Evolutionary conservation across 2,113 vertebrate species (phyloP).

Genomic region (Rissa tridactyla): DNA sequence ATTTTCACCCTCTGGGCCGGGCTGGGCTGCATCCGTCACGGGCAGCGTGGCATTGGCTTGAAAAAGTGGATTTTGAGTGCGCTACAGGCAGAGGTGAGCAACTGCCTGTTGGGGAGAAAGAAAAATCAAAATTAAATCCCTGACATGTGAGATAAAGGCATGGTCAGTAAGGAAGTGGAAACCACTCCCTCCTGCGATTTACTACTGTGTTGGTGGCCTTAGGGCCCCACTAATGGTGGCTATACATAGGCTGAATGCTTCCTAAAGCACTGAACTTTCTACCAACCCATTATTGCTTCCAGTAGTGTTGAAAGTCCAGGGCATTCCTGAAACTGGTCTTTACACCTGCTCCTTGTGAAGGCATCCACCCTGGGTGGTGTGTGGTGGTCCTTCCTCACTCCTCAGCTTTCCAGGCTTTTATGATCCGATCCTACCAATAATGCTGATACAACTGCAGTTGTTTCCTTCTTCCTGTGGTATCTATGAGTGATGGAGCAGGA

Average conservation of each 20-base stretch:
- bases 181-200: accelerated
- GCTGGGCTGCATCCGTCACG: not conserved
- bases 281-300: not conserved
- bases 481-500: no score
- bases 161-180: not conserved
- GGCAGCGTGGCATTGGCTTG: not conserved
- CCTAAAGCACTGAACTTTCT: not conserved
- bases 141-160: accelerated
- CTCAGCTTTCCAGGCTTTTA: not conserved
- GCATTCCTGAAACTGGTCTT: not conserved
- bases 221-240: not conserved
- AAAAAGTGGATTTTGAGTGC: not conserved
- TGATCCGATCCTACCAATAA: not conserved
- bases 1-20: not conserved
- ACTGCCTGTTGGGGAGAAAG: not conserved
- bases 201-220: not conserved
- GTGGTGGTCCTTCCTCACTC: not conserved
- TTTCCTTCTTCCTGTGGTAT: not conserved
- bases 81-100: not conserved
- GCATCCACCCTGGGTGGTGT: accelerated
- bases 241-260: not conserved
- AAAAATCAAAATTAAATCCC: not conserved
- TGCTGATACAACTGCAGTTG: no score
- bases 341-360: not conserved
- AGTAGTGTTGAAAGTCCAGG: not conserved